Conservation (phyloP, 2,888 invertebrate species). For the Malacosoma neustria region DNA sequence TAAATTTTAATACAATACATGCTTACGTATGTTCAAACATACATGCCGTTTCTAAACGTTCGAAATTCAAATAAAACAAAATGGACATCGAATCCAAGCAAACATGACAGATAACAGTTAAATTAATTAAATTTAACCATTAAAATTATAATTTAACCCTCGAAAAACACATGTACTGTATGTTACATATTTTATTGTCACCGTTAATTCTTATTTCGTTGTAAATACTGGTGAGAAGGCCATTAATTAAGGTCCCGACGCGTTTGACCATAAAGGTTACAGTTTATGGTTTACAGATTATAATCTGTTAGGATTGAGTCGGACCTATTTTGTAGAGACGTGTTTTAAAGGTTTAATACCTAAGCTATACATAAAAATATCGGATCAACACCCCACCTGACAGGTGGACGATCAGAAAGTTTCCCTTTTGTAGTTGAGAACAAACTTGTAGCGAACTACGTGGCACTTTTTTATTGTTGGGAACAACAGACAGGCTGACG, state of each 20-base stretch:
- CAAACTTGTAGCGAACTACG: too few relatives aligned
- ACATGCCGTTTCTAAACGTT: too few relatives aligned
- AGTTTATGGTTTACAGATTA: slow-evolving; percentile 45
- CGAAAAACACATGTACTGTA: slow-evolving; percentile 51
- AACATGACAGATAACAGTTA: slow-evolving; percentile 27
- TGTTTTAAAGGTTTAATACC: not conserved
- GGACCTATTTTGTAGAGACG: slow-evolving; percentile 21
- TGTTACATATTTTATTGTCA: slow-evolving; percentile 45
- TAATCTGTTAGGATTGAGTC: slow-evolving; percentile 27
- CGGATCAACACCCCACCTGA: too few relatives aligned
- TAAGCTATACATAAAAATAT: too few relatives aligned
- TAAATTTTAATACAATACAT: too few relatives aligned
- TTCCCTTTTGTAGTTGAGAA: too few relatives aligned
- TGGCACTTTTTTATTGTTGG: too few relatives aligned
- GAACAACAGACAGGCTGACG: too few relatives aligned
- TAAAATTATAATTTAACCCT: slow-evolving; percentile 35
- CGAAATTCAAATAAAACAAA: not conserved
- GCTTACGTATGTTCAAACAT: too few relatives aligned
- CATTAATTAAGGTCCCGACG: slow-evolving; percentile 61
- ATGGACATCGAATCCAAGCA: slow-evolving; percentile 16
- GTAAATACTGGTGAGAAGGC: slow-evolving; percentile 45
- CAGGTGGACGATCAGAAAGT: too few relatives aligned
- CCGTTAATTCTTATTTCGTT: slow-evolving; percentile 33
- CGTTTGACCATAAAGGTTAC: slow-evolving; percentile 37
- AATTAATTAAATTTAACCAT: slow-evolving; percentile 46